Evolutionary conservation across 2,113 vertebrate genomes (phyloP).

Genomic region (Phycodurus eques): DNA sequence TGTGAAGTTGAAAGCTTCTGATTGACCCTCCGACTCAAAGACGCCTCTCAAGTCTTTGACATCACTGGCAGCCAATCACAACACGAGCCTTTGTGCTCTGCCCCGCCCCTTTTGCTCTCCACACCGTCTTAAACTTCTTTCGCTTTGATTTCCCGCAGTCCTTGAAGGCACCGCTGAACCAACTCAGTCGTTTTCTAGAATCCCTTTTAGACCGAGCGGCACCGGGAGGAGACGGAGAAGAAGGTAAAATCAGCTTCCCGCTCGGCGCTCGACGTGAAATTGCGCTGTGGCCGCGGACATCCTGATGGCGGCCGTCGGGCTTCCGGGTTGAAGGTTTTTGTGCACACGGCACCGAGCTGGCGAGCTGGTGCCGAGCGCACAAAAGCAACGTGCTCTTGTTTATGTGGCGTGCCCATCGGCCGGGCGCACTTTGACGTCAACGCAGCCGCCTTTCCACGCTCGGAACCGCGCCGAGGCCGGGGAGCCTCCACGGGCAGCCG

Average conservation of each 20-base stretch:
- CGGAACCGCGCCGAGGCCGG: not conserved
- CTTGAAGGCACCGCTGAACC: constrained; percentile 20
- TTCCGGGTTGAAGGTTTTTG: constrained; percentile 63
- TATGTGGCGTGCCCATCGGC: constrained; percentile 25
- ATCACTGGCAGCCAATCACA: not conserved
- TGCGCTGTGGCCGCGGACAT: not conserved
- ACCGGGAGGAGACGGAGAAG: not conserved
- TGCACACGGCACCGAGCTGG: constrained; percentile 70
- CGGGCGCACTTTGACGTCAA: not conserved
- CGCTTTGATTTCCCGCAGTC: constrained; percentile 26
- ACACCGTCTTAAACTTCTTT: not conserved
- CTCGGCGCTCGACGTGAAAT: not conserved
- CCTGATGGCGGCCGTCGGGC: constrained; percentile 21
- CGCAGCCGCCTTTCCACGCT: not conserved
- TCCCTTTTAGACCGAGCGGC: not conserved
- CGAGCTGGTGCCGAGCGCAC: constrained; percentile 62
- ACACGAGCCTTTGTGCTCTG: too few relatives aligned
- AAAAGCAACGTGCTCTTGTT: constrained; percentile 62
- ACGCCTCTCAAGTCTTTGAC: not conserved
- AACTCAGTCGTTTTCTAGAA: not conserved
- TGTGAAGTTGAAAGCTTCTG: not conserved
- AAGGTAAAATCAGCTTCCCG: not conserved
- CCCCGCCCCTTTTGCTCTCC: not conserved
- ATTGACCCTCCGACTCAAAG: not conserved
- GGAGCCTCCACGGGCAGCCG: not conserved